phyloP scores from a whole-genome alignment of 2,888 invertebrate genomes.

The Chirona hameri region DNA sequence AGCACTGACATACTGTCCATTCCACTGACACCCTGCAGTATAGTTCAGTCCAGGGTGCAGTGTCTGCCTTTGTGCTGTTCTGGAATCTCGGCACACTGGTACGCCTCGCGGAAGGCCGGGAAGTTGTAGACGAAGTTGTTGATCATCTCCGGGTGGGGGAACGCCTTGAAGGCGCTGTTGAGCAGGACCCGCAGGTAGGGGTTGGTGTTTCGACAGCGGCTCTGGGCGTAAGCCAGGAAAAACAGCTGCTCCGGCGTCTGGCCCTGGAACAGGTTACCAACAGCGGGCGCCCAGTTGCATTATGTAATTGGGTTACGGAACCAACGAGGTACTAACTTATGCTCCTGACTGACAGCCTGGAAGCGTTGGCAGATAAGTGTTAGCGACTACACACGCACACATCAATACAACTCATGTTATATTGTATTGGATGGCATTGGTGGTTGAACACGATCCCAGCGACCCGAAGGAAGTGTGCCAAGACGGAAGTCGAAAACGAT shows the following conservation, averaged over 20 bases:
- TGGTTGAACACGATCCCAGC: too few species aligned
- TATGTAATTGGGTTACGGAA: background rate
- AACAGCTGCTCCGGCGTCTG: conserved; percentile 7
- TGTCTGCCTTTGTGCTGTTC: background rate
- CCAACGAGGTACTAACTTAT: too few species aligned
- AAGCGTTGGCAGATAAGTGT: too few species aligned
- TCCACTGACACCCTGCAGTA: too few species aligned
- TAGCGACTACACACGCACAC: too few species aligned
- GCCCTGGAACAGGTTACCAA: background rate
- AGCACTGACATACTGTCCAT: too few species aligned
- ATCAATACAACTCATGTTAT: too few species aligned
- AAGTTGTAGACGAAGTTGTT: conserved; percentile 27
- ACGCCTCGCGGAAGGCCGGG: background rate
- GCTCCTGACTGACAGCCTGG: too few species aligned
- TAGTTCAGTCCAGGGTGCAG: background rate
- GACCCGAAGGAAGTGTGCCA: too few species aligned
- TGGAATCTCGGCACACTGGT: background rate
- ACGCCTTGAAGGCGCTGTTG: conserved; percentile 8
- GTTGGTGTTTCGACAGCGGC: conserved; percentile 2
- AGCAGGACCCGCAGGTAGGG: background rate
- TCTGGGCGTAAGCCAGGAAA: conserved; percentile 8
- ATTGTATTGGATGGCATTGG: too few species aligned
- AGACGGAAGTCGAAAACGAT: too few species aligned
- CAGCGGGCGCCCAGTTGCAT: background rate
- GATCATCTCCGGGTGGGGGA: conserved; percentile 10